Conservation (phyloP, 1,140 invertebrate species). For the Drosophila mayri region DNA sequence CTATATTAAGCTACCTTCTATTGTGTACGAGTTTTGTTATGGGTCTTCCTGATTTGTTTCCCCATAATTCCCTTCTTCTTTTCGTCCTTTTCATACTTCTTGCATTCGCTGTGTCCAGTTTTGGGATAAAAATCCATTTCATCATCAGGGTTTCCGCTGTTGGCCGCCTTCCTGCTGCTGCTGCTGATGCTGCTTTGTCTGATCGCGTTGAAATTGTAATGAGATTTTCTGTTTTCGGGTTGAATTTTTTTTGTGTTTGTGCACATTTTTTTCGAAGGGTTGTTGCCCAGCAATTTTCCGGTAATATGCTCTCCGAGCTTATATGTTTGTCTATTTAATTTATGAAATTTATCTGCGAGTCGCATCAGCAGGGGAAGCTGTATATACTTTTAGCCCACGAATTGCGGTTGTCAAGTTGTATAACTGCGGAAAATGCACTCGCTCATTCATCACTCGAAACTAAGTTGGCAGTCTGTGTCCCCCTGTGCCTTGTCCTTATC, state of each 20-base stretch:
- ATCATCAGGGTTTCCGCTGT: conserved; percentile 73
- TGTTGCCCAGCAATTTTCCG: conserved; percentile 80
- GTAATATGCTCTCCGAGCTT: conserved; percentile 66
- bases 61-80: conserved; percentile 48
- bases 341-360: conserved; percentile 81
- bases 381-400: conserved; percentile 20
- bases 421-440: conserved; percentile 58
- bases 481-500: conserved; percentile 12
- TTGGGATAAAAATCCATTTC: conserved; percentile 83
- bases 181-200: conserved; percentile 61
- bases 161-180: conserved; percentile 14
- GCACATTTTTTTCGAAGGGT: conserved; percentile 40
- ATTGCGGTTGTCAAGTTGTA: conserved; percentile 51
- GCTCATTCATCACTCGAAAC: conserved; percentile 53
- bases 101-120: conserved; percentile 63
- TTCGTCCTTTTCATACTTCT: conserved; percentile 10
- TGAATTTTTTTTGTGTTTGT: not conserved
- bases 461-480: conserved; percentile 21
- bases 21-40: conserved; percentile 56
- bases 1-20: not conserved
- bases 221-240: conserved; percentile 70
- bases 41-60: conserved; percentile 41
- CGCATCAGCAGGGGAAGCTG: conserved; percentile 49
- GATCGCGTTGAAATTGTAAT: conserved; percentile 84
- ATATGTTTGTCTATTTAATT: conserved; percentile 78